Conservation (phyloP, 2,888 invertebrate genomes). For the Oscheius sp. region DNA sequence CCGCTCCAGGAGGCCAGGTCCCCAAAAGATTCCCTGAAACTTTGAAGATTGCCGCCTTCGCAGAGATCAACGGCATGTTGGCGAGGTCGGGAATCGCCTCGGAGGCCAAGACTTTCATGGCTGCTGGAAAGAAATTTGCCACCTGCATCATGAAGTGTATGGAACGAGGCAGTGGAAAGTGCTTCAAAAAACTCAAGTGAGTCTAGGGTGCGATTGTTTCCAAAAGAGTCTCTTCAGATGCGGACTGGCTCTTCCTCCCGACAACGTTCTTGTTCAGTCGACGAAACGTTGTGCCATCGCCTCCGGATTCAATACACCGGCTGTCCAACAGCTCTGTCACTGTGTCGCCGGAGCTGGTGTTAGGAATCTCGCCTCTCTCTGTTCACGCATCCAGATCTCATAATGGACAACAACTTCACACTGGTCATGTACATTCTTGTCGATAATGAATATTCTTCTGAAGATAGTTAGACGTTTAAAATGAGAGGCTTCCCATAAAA, state of each 20-base stretch:
- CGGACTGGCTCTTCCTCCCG: slow-evolving; percentile 69
- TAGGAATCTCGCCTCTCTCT: slow-evolving; percentile 38
- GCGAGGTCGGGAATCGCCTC: slow-evolving; percentile 58
- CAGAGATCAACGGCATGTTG: slow-evolving; percentile 65
- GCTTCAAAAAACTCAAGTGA: slow-evolving; percentile 53
- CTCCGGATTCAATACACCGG: slow-evolving; percentile 65
- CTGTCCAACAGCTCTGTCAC: slow-evolving; percentile 62
- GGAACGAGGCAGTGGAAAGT: slow-evolving; percentile 58
- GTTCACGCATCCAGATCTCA: slow-evolving; percentile 40
- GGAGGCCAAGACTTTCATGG: slow-evolving; percentile 64
- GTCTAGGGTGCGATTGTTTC: neutral
- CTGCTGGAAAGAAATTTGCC: slow-evolving; percentile 67
- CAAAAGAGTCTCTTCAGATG: slow-evolving; percentile 44
- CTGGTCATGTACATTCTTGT: slow-evolving; percentile 5
- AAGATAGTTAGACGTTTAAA: too few species aligned
- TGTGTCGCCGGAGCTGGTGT: slow-evolving; percentile 64
- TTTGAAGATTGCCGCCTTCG: slow-evolving; percentile 69
- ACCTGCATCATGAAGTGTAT: slow-evolving; percentile 69
- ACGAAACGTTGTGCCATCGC: slow-evolving; percentile 68
- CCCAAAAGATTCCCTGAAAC: slow-evolving; percentile 72
- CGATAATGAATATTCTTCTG: slow-evolving; percentile 13
- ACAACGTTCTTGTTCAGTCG: slow-evolving; percentile 65
- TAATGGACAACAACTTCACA: slow-evolving; percentile 11
- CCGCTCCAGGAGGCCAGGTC: slow-evolving; percentile 60
- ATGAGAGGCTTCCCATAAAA: too few species aligned